phyloP scores from a whole-genome alignment of 2,888 invertebrate species.

The Lordiphosa fenestrarum region DNA sequence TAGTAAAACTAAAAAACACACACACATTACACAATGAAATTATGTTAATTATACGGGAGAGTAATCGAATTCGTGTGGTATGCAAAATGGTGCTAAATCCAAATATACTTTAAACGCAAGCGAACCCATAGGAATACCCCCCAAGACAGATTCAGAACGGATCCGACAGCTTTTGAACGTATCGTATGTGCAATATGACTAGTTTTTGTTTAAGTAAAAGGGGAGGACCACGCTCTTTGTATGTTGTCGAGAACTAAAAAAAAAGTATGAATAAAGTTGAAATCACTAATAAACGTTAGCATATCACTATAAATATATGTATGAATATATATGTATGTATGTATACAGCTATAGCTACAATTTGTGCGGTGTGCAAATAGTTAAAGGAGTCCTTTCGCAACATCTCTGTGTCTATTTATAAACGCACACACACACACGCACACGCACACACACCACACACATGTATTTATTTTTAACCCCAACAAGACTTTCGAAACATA shows the following conservation, averaged over 20 bases:
- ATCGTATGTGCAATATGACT: constrained; percentile 81
- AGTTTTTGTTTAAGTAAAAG: constrained; percentile 74
- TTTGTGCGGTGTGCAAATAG: constrained; percentile 33
- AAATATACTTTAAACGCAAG: constrained; percentile 73
- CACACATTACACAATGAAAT: constrained; percentile 68
- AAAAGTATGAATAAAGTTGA: constrained; percentile 12
- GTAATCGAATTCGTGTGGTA: constrained; percentile 66
- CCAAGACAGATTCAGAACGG: constrained; percentile 15
- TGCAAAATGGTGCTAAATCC: constrained; percentile 80
- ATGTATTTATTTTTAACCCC: constrained; percentile 39
- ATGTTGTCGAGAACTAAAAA: constrained; percentile 20
- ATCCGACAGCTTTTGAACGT: constrained; percentile 62
- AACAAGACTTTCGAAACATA: constrained; percentile 28
- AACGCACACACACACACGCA: constrained; percentile 10
- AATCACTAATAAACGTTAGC: constrained; percentile 58
- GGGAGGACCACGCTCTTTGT: constrained; percentile 30
- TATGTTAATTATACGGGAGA: constrained; percentile 60
- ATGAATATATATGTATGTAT: constrained; percentile 36
- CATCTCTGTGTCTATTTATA: constrained; percentile 67
- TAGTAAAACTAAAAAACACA: constrained; percentile 64
- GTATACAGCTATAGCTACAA: constrained; percentile 29
- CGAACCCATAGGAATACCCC: constrained; percentile 13
- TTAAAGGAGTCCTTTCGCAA: constrained; percentile 58
- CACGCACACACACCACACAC: background rate
- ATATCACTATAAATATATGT: constrained; percentile 54